Percentiles rank a stretch among this genome's conserved stretches.
Conservation (phyloP, 2,797 vertebrate genomes). For the Sorex maritimensis region DNA sequence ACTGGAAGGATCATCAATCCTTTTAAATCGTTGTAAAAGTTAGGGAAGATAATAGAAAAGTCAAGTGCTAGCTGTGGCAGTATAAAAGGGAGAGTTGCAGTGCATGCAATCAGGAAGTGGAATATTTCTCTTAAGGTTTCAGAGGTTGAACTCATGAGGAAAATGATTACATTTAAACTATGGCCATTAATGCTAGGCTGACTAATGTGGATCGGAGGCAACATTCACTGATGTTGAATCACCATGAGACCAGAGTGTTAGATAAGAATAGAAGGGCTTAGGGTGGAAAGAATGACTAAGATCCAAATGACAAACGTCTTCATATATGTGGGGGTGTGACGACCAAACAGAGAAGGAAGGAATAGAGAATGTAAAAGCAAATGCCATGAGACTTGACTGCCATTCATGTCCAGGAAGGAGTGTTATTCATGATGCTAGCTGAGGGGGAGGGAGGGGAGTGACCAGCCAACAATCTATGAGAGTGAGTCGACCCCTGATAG, state of each 20-base stretch:
- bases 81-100: conserved; percentile 17
- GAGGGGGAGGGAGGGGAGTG: neutral
- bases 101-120: conserved; percentile 8
- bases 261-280: neutral
- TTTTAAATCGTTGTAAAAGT: neutral
- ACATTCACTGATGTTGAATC: conserved; percentile 16
- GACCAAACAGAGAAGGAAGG: neutral
- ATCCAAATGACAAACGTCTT: conserved; percentile 35
- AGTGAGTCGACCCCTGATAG: neutral
- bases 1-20: neutral
- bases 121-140: conserved; percentile 52
- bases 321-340: neutral
- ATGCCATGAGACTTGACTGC: neutral
- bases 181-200: neutral
- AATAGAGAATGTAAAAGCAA: neutral
- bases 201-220: conserved; percentile 16
- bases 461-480: conserved; percentile 1
- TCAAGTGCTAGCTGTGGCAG: conserved; percentile 10
- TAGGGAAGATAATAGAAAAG: conserved; percentile 26
- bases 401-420: conserved; percentile 4
- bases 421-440: neutral
- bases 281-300: neutral
- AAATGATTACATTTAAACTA: conserved; percentile 13
- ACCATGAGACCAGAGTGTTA: conserved; percentile 18
- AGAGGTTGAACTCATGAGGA: neutral